These are phyloP conservation scores for Dusona sp. DNA, from an alignment of 2,888 invertebrate species.

Conservation along the genomic window DNA sequence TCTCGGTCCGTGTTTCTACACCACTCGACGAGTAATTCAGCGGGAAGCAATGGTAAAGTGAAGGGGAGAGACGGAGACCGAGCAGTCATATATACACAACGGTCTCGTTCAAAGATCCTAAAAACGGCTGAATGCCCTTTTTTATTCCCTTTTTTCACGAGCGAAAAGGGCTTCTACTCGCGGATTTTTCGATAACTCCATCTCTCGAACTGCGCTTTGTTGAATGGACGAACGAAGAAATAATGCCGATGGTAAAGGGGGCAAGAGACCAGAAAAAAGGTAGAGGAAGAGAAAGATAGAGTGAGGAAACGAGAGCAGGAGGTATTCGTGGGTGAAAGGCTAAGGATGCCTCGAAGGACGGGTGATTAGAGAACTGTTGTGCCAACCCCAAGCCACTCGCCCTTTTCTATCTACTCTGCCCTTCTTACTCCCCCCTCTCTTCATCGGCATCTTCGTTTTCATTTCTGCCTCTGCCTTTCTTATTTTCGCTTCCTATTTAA, in stretches of 20 bases:
- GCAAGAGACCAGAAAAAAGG: constrained; percentile 25
- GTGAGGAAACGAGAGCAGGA: constrained; percentile 43
- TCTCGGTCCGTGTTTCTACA: constrained; percentile 46
- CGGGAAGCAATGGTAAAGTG: constrained; percentile 60
- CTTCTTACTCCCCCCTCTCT: constrained; percentile 68
- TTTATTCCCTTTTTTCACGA: constrained; percentile 37
- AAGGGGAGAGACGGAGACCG: constrained; percentile 18
- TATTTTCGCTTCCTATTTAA: constrained; percentile 64
- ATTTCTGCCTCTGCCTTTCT: no score
- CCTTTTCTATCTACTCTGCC: constrained; percentile 24
- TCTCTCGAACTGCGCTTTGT: constrained; percentile 53
- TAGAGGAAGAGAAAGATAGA: constrained; percentile 25
- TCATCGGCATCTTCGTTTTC: no score
- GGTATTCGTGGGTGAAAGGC: constrained; percentile 68
- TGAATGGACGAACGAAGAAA: constrained; percentile 57
- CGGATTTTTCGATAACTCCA: constrained; percentile 39
- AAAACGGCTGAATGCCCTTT: constrained; percentile 55
- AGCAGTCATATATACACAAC: constrained; percentile 19
- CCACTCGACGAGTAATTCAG: constrained; percentile 77
- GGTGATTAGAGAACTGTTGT: constrained; percentile 77
- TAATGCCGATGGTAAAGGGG: constrained; percentile 62
- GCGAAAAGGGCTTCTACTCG: constrained; percentile 26
- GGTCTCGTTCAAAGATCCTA: constrained; percentile 69
- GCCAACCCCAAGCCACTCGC: constrained; percentile 71
- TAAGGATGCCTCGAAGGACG: constrained; percentile 71